Percentiles rank a stretch among this genome's conserved stretches.
phyloP scores from a whole-genome alignment of 2,797 vertebrate species.

The Fratercula arctica region DNA sequence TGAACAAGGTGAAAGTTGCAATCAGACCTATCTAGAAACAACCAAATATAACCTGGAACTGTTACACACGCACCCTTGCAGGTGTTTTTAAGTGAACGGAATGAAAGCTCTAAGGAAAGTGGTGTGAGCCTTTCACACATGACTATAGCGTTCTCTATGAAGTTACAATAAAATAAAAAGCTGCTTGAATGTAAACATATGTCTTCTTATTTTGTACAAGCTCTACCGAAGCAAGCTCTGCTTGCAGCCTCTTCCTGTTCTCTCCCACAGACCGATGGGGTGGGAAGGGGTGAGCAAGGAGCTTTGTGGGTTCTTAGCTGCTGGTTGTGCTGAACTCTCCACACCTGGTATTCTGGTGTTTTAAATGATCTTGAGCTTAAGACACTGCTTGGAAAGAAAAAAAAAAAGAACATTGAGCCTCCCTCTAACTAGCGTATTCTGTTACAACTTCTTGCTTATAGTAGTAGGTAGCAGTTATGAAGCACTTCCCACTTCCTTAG shows the following conservation, averaged over 20 bases:
- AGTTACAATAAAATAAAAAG: background rate
- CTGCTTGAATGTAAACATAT: too few relatives aligned
- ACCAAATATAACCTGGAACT: background rate
- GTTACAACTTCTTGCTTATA: background rate
- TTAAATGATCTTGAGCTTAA: background rate
- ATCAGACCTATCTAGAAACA: slow-evolving; percentile 27
- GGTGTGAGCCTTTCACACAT: background rate
- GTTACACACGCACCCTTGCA: background rate
- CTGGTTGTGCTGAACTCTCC: background rate
- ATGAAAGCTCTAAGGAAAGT: background rate
- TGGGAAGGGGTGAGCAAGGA: background rate
- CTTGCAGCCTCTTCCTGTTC: background rate
- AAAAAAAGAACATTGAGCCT: background rate
- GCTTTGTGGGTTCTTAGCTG: background rate
- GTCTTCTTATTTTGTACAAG: background rate
- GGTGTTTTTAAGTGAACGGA: background rate
- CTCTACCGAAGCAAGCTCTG: background rate
- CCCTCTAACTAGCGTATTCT: background rate
- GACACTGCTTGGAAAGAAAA: background rate
- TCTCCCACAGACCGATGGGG: rapidly evolving
- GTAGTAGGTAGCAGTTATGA: background rate
- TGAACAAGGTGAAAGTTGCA: background rate
- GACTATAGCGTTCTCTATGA: background rate
- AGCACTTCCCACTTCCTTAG: background rate
- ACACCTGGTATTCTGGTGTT: background rate